phyloP scores from a whole-genome alignment of 2,797 vertebrate species.

The Pterois miles region DNA sequence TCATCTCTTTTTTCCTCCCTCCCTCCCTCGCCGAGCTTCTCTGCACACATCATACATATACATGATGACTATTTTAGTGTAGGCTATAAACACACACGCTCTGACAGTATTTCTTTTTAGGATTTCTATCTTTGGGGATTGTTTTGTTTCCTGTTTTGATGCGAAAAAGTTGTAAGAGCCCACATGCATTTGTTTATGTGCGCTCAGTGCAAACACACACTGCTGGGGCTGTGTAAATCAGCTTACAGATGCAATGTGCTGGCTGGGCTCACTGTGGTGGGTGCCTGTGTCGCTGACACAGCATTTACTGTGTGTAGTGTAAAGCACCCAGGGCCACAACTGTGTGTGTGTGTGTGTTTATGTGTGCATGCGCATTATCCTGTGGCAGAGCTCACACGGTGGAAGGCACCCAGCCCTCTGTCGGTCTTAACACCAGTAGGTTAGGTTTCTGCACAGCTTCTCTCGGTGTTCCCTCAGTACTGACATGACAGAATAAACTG shows the following conservation, averaged over 20 bases:
- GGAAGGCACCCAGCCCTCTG: slow-evolving; percentile 57
- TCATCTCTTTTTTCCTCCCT: slow-evolving; percentile 17
- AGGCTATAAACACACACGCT: slow-evolving; percentile 25
- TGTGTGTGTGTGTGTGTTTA: slow-evolving; percentile 32
- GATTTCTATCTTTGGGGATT: slow-evolving; percentile 4
- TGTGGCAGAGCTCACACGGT: slow-evolving; percentile 56
- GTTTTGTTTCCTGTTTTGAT: slow-evolving; percentile 48
- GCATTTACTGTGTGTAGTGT: slow-evolving; percentile 73
- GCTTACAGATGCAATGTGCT: slow-evolving; percentile 80
- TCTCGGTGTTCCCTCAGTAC: slow-evolving; percentile 52
- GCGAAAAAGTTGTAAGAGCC: slow-evolving; percentile 48
- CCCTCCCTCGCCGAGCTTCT: slow-evolving; percentile 35
- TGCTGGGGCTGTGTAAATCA: slow-evolving; percentile 70
- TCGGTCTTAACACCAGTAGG: slow-evolving; percentile 59
- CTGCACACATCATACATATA: slow-evolving; percentile 38
- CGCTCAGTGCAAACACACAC: slow-evolving; percentile 63
- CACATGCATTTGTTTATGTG: slow-evolving; percentile 75
- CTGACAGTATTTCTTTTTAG: slow-evolving; percentile 18
- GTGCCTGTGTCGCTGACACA: slow-evolving; percentile 77
- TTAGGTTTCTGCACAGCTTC: slow-evolving; percentile 52
- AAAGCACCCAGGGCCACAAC: slow-evolving; percentile 69
- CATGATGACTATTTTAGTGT: slow-evolving; percentile 17
- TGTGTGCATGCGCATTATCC: slow-evolving; percentile 36
- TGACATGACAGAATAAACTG: slow-evolving; percentile 61
- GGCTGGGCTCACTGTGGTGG: slow-evolving; percentile 72